Percentiles rank a stretch among this genome's conserved stretches.
Evolutionary conservation across 2,113 vertebrate genomes (phyloP).

Genomic region (Saccopteryx bilineata): DNA sequence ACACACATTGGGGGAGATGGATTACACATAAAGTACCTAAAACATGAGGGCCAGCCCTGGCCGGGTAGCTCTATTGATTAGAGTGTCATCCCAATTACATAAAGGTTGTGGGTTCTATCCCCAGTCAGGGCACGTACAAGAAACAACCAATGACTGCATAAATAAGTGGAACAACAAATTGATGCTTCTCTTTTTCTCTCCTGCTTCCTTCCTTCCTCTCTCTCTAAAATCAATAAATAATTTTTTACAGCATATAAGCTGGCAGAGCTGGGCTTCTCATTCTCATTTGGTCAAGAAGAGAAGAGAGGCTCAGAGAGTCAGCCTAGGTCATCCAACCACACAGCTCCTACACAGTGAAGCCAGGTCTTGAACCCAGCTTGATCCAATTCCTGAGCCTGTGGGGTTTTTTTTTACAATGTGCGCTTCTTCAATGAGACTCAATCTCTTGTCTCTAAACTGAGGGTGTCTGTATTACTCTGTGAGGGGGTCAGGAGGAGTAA

Average conservation of each 20-base stretch:
- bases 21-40: neutral
- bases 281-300: neutral
- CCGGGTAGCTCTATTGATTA: too few relatives aligned
- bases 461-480: neutral
- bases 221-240: too few relatives aligned
- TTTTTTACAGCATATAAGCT: neutral
- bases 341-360: neutral
- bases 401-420: neutral
- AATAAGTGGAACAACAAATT: too few relatives aligned
- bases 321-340: neutral
- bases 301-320: neutral
- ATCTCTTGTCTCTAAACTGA: neutral
- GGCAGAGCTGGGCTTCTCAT: neutral
- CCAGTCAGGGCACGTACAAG: too few relatives aligned
- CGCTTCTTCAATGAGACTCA: neutral
- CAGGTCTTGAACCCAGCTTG: neutral
- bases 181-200: too few relatives aligned
- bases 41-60: neutral
- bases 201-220: too few relatives aligned
- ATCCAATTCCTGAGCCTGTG: neutral
- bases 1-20: neutral
- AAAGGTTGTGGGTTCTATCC: too few relatives aligned
- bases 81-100: too few relatives aligned
- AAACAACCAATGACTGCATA: too few relatives aligned
- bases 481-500: neutral